Evolutionary conservation across 2,888 invertebrate species (phyloP).

Genomic region (Acrobasis repandana): DNA sequence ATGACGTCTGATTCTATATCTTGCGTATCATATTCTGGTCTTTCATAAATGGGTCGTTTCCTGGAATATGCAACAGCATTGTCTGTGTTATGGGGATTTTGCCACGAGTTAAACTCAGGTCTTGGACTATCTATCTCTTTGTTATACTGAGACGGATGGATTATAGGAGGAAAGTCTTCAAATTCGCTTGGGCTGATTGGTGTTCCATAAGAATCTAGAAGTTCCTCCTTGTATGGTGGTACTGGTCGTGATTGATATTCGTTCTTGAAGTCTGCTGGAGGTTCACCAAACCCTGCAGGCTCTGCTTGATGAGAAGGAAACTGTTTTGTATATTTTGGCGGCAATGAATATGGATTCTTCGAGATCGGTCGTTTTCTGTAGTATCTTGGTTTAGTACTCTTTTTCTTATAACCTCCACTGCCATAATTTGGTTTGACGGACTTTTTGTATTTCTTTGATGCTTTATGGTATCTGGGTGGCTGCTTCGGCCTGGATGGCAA

Average conservation of each 20-base stretch:
- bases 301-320: slow-evolving; percentile 40
- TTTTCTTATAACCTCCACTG: slow-evolving; percentile 42
- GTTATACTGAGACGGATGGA: slow-evolving; percentile 30
- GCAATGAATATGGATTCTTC: slow-evolving; percentile 40
- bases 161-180: slow-evolving; percentile 37
- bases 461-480: slow-evolving; percentile 36
- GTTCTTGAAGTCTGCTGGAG: slow-evolving; percentile 45
- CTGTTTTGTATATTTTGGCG: slow-evolving; percentile 42
- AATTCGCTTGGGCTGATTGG: slow-evolving; percentile 44
- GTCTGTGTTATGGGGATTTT: slow-evolving; percentile 43
- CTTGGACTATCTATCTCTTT: slow-evolving; percentile 33
- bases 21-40: slow-evolving; percentile 40
- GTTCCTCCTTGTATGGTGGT: slow-evolving; percentile 51
- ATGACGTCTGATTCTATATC: slow-evolving; percentile 32
- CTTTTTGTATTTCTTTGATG: slow-evolving; percentile 53
- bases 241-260: slow-evolving; percentile 37
- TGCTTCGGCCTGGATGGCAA: slow-evolving; percentile 43
- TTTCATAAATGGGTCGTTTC: slow-evolving; percentile 38
- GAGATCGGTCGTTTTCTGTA: not conserved
- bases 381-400: slow-evolving; percentile 4
- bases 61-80: slow-evolving; percentile 44
- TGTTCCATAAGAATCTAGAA: slow-evolving; percentile 59
- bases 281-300: slow-evolving; percentile 62
- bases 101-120: slow-evolving; percentile 42
- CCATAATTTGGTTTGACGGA: slow-evolving; percentile 46